Evolutionary conservation across 2,888 invertebrate genomes (phyloP), one percentile per base, ranked within the genome.

Genomic region (Notodonta dromedarius): DNA sequence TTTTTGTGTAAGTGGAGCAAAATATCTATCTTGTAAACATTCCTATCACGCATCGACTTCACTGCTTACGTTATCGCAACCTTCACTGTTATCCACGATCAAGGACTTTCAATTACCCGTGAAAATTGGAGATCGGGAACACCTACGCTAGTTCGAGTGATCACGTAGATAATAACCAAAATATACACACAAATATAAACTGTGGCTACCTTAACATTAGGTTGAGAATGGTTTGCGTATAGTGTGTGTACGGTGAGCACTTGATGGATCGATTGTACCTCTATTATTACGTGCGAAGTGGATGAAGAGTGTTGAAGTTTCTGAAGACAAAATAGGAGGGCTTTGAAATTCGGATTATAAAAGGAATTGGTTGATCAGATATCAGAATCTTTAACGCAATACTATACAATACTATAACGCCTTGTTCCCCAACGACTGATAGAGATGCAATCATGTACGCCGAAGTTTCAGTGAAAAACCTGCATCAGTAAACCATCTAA

Each of bases 81-180:
- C 55, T 55, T 51, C 54, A 52, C 52, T 42, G 42, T 44, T 16
- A 16, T 40, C 42, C 14, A 14, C 35, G 54, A 52, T 39, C 46
- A 57, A 61, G 62, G 59, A 62, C 68, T 66, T 67, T 62, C 63
- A 66, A 70, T 67, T 67, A 69, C 65, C 57, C 52, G 55, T 60
- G 59, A 59, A 61, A 60, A 64, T 66, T 63, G 64, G 56, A 59
- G 60, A 66, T 59, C 58, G 62, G 62, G 60, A 44, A 59, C 62
- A 59, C 59, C 64, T 66, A 51, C 59, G 50, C 60, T 67, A 67
- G 63, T 32, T 63, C 51, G 63, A 66, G 66, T 61, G 50, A 64
- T 64, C 64, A 56, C 66, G 61, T 58, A 58, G 62, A 59, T 58
- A 63, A 12, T 48, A 53, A 46, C 44, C 11, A 39, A 46, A 46